Evolutionary conservation across 2,888 invertebrate species (phyloP), one percentile per base, ranked within the genome.

Genomic region (Pollenia angustigena): DNA sequence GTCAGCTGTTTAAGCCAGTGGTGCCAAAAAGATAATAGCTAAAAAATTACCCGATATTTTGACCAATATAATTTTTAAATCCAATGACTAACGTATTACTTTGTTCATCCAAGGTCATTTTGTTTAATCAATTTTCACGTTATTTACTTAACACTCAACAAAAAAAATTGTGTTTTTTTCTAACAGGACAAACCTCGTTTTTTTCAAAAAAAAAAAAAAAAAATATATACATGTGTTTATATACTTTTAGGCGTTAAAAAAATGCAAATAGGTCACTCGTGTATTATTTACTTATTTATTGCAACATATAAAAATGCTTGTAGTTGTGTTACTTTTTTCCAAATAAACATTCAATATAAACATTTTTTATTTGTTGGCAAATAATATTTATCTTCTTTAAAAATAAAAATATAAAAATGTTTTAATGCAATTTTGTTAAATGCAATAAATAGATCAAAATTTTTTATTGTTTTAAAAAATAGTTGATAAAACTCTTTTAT

Each of bases 381-480:
- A 72, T 11, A n/a, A 58, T 23, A 72, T 72, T 72, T 58, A 72
- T 48, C 56, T 56, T 60, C 12, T 44, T 14, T 10, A 44, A 48
- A 46, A 44, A 40, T n/a, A 54, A 32, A 32, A 32, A 4, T 32
- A 32, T 32, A 32, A 32, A 32, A 54, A 54, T 54, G 4, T 0
- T 69, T 60, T 74, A 16, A 74, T 46, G 11, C 4, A 11, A 74
- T 74, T 46, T 48, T 32, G 7, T 52, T 52, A 12, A 69, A 42
- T 54, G 52, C 69, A 14, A 50, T 50, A 48, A 66, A 68, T 50
- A 42, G 32, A 52, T 69, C 7, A 54, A 58, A 58, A 58, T 12
- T 58, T 58, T 58, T 56, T 54, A 32, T 32, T 32, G 32, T 4
- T 42, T 52, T 42, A 1, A 16, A 10, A 69, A 52, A 11, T 42